Evolutionary conservation across 2,888 invertebrate genomes (phyloP), one percentile per base, ranked within the genome.

Genomic region (Spatulosminthurus flaviceps): DNA sequence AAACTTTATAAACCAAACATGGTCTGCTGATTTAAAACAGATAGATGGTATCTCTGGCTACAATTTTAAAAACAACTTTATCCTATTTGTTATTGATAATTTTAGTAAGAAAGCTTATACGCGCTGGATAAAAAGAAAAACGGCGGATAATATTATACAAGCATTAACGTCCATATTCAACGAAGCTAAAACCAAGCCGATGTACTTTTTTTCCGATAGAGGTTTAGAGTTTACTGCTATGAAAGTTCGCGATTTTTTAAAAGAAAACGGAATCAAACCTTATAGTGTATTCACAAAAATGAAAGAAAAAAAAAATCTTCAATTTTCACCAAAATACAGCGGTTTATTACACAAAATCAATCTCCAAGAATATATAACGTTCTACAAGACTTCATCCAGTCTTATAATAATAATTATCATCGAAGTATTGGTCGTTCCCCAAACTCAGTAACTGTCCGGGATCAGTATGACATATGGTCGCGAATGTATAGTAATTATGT

Each of bases 261-360:
- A 61, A 7, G 22, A 61, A n/a, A 19, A 61, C n/a, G n/a, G n/a
- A 13, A 41, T 41, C 41, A 41, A 41, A 13, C 41, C 41, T 41
- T n/a, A n/a, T n/a, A n/a, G n/a, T n/a, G n/a, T n/a, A n/a, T n/a
- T n/a, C n/a, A n/a, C n/a, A n/a, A n/a, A n/a, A n/a, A n/a, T n/a
- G n/a, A n/a, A n/a, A n/a, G n/a, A n/a, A n/a, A n/a, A n/a, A n/a
- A n/a, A n/a, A n/a, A n/a, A n/a, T n/a, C n/a, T 9, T 24, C 72
- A 1, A 42, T 72, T 24, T 74, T 74, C 29, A 74, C 61, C 2
- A 74, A 74, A 29, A 19, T 74, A 28, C 29, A 74, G 28, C 74
- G 61, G 24, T 74, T 26, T 21, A 74, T 26, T 16, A 61, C 73
- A 1, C 5, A 73, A 1, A 0, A 26, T 16, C 2, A 60, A 0